Percentiles rank a stretch among this genome's conserved stretches.
These are phyloP conservation scores for Hemibagrus wyckioides DNA, from an alignment of 2,113 vertebrate species.

Conservation along the genomic window DNA sequence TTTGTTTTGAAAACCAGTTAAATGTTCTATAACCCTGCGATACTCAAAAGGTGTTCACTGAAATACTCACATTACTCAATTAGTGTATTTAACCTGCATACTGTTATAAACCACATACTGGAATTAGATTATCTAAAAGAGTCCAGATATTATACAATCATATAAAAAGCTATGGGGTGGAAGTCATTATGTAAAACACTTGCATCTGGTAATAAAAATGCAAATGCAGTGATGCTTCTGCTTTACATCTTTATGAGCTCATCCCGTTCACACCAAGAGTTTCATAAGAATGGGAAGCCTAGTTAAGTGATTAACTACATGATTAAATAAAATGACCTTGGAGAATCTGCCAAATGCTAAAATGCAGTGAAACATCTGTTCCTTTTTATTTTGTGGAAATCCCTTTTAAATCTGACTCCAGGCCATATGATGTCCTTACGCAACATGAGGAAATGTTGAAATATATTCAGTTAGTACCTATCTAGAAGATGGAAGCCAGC, in stretches of 20 bases:
- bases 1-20: neutral
- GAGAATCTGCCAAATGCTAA: neutral
- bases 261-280: neutral
- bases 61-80: neutral
- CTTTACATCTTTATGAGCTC: neutral
- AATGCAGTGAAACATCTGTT: neutral
- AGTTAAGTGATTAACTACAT: neutral
- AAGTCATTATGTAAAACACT: neutral
- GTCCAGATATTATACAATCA: neutral
- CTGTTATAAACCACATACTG: neutral
- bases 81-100: neutral
- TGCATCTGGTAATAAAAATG: conserved; percentile 9
- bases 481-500: neutral
- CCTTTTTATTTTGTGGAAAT: neutral
- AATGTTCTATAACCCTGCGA: neutral
- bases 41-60: neutral
- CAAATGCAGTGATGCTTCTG: neutral
- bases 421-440: neutral
- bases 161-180: neutral
- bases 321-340: neutral
- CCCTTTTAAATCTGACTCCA: neutral
- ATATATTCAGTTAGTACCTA: neutral
- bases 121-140: neutral
- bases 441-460: neutral
- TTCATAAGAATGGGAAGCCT: neutral